Evolutionary conservation across 1,140 invertebrate genomes (phyloP).

Genomic region (Bombus vancouverensis): DNA sequence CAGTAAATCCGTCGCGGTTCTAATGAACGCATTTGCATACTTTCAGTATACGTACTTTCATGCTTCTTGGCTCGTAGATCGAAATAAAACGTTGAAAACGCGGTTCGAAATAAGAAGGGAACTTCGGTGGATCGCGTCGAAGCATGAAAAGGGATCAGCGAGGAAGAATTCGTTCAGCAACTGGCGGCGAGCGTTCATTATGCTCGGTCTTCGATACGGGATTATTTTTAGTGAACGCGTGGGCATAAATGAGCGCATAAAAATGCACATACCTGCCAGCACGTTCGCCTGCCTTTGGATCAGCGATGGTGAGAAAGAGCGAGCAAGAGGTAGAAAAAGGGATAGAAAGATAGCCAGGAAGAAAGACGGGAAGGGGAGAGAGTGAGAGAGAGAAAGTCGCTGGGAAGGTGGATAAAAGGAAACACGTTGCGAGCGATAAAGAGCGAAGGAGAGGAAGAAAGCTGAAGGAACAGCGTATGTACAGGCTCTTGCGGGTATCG

Average conservation of each 20-base stretch:
- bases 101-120: neutral
- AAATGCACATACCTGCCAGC: conserved; percentile 72
- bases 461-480: conserved; percentile 24
- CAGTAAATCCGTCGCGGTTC: neutral
- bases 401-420: conserved; percentile 40
- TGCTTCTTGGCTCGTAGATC: neutral
- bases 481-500: conserved; percentile 52
- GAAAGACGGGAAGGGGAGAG: neutral
- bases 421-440: conserved; percentile 12
- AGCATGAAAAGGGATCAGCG: conserved; percentile 44
- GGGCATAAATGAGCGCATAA: conserved; percentile 74
- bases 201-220: conserved; percentile 65
- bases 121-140: neutral
- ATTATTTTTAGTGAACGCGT: conserved; percentile 74
- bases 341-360: neutral
- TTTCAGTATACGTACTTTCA: too few relatives aligned
- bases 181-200: conserved; percentile 54
- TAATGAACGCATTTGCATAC: conserved; percentile 7
- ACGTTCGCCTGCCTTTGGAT: conserved; percentile 61
- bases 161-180: conserved; percentile 42
- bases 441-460: conserved; percentile 46
- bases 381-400: conserved; percentile 38
- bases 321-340: neutral
- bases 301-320: conserved; percentile 28
- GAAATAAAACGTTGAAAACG: neutral